These are phyloP conservation scores for Aphelocoma californica DNA, from an alignment of 2,797 vertebrate species.

Conservation along the genomic window DNA sequence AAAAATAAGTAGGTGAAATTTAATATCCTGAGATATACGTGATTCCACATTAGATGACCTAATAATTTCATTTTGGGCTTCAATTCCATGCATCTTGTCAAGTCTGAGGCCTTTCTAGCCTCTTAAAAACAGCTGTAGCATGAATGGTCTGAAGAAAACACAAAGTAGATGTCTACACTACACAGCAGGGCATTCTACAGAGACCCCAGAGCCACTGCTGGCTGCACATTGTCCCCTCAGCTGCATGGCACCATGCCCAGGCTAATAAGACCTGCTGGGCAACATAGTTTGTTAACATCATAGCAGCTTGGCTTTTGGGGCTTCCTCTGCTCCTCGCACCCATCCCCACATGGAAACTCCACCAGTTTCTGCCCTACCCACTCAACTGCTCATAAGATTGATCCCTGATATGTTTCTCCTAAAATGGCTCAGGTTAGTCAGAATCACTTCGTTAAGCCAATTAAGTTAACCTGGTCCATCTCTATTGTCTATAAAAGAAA, in stretches of 20 bases:
- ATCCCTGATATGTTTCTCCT: background rate
- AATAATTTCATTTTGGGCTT: background rate
- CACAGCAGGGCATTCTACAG: background rate
- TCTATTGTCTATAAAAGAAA: background rate
- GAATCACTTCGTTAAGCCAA: background rate
- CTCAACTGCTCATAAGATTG: background rate
- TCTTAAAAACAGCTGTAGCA: background rate
- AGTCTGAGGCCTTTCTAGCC: background rate
- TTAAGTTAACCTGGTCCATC: background rate
- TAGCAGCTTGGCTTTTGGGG: background rate
- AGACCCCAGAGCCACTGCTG: background rate
- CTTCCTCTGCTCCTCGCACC: background rate
- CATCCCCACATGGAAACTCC: background rate
- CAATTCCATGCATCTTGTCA: background rate
- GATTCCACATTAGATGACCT: background rate
- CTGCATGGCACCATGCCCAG: slow-evolving; percentile 37
- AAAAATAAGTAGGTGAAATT: slow-evolving; percentile 7
- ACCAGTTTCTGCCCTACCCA: background rate
- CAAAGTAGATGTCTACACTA: background rate
- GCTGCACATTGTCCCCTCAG: slow-evolving; percentile 1
- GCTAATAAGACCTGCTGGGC: background rate
- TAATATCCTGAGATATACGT: background rate
- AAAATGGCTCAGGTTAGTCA: background rate
- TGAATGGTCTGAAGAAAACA: background rate
- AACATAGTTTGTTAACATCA: background rate